Conservation (phyloP, 2,888 invertebrate species). For the Sthenelais limicola region DNA sequence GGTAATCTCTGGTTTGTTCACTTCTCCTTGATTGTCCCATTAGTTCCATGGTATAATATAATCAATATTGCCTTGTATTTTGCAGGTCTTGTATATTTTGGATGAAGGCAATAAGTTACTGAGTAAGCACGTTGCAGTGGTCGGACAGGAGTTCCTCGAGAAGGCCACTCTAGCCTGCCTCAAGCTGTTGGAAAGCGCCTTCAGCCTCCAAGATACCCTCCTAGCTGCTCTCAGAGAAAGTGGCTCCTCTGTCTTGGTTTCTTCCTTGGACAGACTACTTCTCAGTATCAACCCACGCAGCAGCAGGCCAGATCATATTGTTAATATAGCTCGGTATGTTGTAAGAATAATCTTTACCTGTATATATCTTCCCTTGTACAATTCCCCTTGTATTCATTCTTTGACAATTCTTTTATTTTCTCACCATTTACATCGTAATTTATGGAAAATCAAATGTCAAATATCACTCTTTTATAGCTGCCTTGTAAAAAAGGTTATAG, state of each 20-base stretch:
- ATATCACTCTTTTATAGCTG: too few relatives aligned
- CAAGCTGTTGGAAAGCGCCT: slow-evolving; percentile 82
- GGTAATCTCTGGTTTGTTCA: too few relatives aligned
- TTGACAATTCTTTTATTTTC: too few relatives aligned
- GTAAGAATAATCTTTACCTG: too few relatives aligned
- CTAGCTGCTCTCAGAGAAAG: slow-evolving; percentile 77
- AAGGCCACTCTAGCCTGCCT: slow-evolving; percentile 81
- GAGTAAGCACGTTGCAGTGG: slow-evolving; percentile 80
- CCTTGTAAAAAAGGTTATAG: too few relatives aligned
- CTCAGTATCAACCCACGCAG: slow-evolving; percentile 84
- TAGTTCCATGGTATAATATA: too few relatives aligned
- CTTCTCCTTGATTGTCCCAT: too few relatives aligned
- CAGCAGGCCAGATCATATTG: slow-evolving; percentile 84
- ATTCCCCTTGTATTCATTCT: too few relatives aligned
- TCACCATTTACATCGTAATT: too few relatives aligned
- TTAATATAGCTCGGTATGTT: slow-evolving; percentile 80
- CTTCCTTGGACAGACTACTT: slow-evolving; percentile 86
- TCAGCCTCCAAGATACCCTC: slow-evolving; percentile 83
- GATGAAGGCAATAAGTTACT: slow-evolving; percentile 84
- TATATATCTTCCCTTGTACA: too few relatives aligned
- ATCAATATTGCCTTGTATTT: slow-evolving; percentile 19
- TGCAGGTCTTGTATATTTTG: slow-evolving; percentile 69
- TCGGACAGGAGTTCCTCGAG: slow-evolving; percentile 72
- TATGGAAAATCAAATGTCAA: too few relatives aligned
- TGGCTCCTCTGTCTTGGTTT: slow-evolving; percentile 76